A percentile compares a stretch with the other conserved stretches of the same genome.
Conservation (phyloP, 2,113 vertebrate species). For the Megaceryle maxima region DNA sequence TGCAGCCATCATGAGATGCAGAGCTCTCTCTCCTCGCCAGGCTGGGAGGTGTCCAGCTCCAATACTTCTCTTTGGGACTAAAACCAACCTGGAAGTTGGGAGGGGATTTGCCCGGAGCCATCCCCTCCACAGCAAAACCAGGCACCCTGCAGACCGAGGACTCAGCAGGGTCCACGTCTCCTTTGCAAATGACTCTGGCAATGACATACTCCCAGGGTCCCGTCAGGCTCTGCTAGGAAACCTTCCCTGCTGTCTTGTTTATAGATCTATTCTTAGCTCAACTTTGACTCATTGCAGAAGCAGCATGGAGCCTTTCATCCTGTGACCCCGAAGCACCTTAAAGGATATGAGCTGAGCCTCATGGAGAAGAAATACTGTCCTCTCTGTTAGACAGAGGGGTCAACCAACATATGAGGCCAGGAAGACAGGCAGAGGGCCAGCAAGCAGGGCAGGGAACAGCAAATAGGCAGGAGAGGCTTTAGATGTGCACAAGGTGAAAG, state of each 20-base stretch:
- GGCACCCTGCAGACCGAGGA: not conserved
- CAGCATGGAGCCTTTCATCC: slow-evolving; percentile 56
- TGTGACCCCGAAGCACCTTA: not conserved
- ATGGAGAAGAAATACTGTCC: not conserved
- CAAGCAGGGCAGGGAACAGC: not conserved
- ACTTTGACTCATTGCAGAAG: slow-evolving; percentile 26
- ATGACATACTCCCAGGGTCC: not conserved
- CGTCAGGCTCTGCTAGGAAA: not conserved
- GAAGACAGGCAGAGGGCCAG: not conserved
- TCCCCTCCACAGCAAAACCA: not conserved
- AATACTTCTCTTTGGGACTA: not conserved
- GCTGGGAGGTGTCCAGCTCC: not conserved
- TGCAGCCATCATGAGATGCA: accelerated
- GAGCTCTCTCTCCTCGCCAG: not conserved
- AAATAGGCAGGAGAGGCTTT: not conserved
- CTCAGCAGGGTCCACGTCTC: not conserved
- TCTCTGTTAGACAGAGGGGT: not conserved
- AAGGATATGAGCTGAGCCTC: not conserved
- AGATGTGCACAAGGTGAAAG: not conserved
- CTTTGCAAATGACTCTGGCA: not conserved
- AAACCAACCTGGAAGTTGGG: not conserved
- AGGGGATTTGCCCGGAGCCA: not conserved
- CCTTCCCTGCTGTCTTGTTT: slow-evolving; percentile 26
- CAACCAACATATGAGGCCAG: not conserved
- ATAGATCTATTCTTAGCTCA: slow-evolving; percentile 51